Evolutionary conservation across 2,113 vertebrate species (phyloP).

Genomic region (Pomatorhinus ruficollis): DNA sequence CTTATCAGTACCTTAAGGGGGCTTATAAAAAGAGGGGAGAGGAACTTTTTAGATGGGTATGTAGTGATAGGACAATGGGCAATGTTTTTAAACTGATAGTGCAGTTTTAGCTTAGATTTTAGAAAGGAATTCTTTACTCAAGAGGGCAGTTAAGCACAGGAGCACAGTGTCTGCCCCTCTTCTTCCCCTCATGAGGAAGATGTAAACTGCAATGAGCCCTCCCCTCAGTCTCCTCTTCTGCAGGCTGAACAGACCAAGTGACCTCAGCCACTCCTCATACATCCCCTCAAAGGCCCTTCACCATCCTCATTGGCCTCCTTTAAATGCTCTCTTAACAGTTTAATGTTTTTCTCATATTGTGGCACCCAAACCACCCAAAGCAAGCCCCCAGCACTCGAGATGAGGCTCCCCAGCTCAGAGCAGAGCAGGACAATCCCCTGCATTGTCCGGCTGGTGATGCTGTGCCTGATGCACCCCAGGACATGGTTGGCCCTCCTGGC

Average conservation of each 20-base stretch:
- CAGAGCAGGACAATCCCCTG: not conserved
- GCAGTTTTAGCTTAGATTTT: not conserved
- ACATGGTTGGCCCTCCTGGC: not conserved
- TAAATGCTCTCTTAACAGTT: not conserved
- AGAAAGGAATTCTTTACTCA: not conserved
- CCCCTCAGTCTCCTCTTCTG: not conserved
- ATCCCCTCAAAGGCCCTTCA: not conserved
- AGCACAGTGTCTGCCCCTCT: not conserved
- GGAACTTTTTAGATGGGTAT: not conserved
- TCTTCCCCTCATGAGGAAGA: not conserved
- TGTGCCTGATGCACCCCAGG: not conserved
- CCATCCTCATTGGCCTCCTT: not conserved
- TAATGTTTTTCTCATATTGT: not conserved
- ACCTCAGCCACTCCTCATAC: rapidly evolving
- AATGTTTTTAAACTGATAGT: not conserved
- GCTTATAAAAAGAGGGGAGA: not conserved
- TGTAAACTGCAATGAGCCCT: not conserved
- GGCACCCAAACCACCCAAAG: rapidly evolving
- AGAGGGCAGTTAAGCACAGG: not conserved
- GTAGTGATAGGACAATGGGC: not conserved
- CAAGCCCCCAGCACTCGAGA: rapidly evolving
- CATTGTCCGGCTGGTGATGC: rapidly evolving
- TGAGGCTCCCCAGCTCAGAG: not conserved
- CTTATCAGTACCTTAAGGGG: no score
- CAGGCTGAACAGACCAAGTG: not conserved